phyloP scores from a whole-genome alignment of 2,797 vertebrate species.

The Fringilla coelebs region DNA sequence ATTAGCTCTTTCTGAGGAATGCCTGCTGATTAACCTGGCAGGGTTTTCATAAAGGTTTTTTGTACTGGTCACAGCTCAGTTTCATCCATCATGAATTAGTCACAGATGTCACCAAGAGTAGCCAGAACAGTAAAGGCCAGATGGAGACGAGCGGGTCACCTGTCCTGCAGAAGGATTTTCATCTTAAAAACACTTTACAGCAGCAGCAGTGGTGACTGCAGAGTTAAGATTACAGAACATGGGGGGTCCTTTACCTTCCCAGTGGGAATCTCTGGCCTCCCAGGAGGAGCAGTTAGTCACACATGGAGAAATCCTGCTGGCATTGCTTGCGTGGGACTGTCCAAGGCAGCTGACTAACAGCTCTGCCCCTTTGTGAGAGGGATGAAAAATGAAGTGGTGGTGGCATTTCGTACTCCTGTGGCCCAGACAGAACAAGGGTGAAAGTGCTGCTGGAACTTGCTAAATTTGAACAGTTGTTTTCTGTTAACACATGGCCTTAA shows the following conservation, averaged over 20 bases:
- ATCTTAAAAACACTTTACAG: slow-evolving; percentile 52
- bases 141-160: slow-evolving; percentile 52
- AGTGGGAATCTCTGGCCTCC: not conserved
- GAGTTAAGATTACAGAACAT: not conserved
- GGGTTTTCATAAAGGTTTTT: slow-evolving; percentile 60
- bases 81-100: slow-evolving; percentile 70
- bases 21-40: not conserved
- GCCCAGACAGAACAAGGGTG: not conserved
- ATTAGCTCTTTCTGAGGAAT: not conserved
- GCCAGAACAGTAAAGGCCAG: slow-evolving; percentile 66
- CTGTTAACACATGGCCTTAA: slow-evolving; percentile 36
- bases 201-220: not conserved
- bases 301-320: not conserved
- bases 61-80: slow-evolving; percentile 65
- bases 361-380: not conserved
- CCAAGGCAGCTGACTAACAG: not conserved
- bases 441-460: slow-evolving; percentile 27
- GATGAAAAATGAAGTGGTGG: not conserved
- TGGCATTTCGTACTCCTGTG: not conserved
- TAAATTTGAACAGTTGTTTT: slow-evolving; percentile 54
- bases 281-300: not conserved
- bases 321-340: not conserved
- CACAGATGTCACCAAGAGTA: slow-evolving; percentile 71
- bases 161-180: slow-evolving; percentile 67
- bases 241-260: not conserved